These are phyloP conservation scores for Taurulus bubalis DNA, from an alignment of 2,113 vertebrate genomes.

Conservation along the genomic window DNA sequence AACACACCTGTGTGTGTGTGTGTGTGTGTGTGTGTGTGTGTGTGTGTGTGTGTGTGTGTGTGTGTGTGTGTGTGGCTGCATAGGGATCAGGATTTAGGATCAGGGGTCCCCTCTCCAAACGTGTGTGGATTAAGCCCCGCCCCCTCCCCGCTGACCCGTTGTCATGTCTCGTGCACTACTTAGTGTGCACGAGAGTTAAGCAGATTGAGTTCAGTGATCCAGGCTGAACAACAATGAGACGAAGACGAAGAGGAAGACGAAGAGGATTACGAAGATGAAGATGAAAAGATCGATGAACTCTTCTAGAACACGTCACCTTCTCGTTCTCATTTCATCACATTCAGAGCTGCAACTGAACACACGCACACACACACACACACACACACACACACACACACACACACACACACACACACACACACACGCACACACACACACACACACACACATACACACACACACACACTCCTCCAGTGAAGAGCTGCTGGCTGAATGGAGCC, in stretches of 20 bases:
- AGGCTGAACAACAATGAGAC: not conserved
- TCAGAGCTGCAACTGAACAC: too few species aligned
- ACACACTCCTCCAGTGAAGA: not conserved
- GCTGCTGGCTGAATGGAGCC: conserved; percentile 8
- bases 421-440: too few species aligned
- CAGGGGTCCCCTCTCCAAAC: not conserved
- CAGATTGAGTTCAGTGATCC: not conserved
- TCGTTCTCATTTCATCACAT: not conserved
- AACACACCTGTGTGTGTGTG: conserved; percentile 5
- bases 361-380: too few species aligned
- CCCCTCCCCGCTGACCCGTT: conserved; percentile 41
- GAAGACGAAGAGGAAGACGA: not conserved
- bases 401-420: too few species aligned
- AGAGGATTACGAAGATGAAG: too few species aligned
- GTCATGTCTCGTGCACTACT: conserved; percentile 70
- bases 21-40: not conserved
- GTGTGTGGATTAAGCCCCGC: conserved; percentile 14
- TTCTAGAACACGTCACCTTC: too few species aligned
- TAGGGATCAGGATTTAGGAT: conserved; percentile 8
- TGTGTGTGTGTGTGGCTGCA: not conserved
- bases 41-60: not conserved
- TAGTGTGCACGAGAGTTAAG: conserved; percentile 20
- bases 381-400: too few species aligned
- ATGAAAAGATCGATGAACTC: too few species aligned
- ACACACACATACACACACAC: too few species aligned